Evolutionary conservation across 2,113 vertebrate species (phyloP).

Genomic region (Catharus bicknelli): DNA sequence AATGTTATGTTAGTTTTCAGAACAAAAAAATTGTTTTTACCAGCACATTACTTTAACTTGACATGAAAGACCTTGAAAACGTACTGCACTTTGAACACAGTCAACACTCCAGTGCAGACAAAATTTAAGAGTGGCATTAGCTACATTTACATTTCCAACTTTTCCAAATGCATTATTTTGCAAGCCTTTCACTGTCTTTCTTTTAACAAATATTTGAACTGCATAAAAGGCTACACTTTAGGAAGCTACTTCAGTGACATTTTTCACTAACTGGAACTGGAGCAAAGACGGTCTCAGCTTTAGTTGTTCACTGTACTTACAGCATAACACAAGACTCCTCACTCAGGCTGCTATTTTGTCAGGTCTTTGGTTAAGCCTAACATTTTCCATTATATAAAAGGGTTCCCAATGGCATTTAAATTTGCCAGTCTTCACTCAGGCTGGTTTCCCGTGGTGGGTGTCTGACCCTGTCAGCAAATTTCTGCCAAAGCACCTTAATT

Average conservation of each 20-base stretch:
- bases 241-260: not conserved
- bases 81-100: not conserved
- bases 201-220: not conserved
- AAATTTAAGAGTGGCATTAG: not conserved
- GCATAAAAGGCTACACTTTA: not conserved
- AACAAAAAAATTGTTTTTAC: not conserved
- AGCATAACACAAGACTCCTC: not conserved
- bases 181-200: not conserved
- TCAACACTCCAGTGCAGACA: not conserved
- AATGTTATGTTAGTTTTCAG: not conserved
- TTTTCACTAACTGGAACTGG: not conserved
- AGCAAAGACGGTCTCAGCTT: not conserved
- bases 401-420: not conserved
- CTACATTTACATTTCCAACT: not conserved
- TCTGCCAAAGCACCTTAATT: not conserved
- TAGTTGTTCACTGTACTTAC: not conserved
- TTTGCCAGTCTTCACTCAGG: not conserved
- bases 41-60: not conserved
- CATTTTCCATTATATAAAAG: not conserved
- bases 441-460: not conserved
- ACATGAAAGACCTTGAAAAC: not conserved
- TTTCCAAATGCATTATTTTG: not conserved
- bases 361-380: not conserved
- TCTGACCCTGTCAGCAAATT: not conserved
- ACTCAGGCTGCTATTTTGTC: not conserved